Evolutionary conservation across 2,888 invertebrate genomes (phyloP), one percentile per base, ranked within the genome.

Genomic region (Drosophila vallismaia): DNA sequence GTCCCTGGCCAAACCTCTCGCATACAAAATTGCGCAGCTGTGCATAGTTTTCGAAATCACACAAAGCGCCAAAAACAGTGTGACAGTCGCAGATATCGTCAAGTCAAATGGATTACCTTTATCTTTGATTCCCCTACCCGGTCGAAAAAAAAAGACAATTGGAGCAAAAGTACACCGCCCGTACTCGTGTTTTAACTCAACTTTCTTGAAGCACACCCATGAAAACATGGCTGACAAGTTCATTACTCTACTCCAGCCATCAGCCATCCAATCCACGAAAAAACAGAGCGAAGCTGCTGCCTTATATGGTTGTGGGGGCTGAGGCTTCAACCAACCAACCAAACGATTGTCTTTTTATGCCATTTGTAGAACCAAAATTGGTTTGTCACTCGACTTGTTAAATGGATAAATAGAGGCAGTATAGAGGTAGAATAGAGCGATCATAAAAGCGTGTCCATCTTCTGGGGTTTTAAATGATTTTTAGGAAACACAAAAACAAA

Each of bases 101-200:
- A 80, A 75, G 64, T 84, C 85, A 86, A 83, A 86, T 83, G 82
- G 86, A 82, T 82, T 82, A 82, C 84, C 83, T 73, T 70, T 70
- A 70, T 63, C 70, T 70, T 50, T 38, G 69, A 69, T 69, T 53
- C 49, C 36, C 52, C 62, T n/a, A n/a, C 26, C 31, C 62, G 31
- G 38, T 46, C 52, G n/a, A 50, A 14, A 56, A 31, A 19, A 45
- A 29, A 55, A 29, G 12, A 75, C 81, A 81, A 81, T 77, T 81
- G 81, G 82, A 85, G 85, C 81, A 85, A 85, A 79, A 85, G 85
- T 85, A 85, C 75, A 79, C 68, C 70, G 75, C 75, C 19, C 44
- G 24, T 53, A 44, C 29, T 28, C 50, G 10, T 56, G 51, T 63
- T 68, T 68, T 50, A 64, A 45, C 19, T 51, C 62, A 77, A 83